Evolutionary conservation across 2,797 vertebrate species (phyloP).

Genomic region (Aeoliscus strigatus): DNA sequence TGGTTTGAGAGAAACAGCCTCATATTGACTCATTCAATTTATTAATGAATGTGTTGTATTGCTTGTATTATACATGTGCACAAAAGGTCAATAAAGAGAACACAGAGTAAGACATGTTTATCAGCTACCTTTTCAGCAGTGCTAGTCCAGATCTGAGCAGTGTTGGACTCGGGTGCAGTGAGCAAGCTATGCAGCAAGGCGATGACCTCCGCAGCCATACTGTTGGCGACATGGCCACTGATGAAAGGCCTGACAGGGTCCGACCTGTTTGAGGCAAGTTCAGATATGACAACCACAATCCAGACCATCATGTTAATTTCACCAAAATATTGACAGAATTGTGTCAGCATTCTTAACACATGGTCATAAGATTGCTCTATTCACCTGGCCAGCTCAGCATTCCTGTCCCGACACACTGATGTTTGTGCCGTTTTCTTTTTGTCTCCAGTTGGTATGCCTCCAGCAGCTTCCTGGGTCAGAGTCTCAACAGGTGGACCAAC

Average conservation of each 20-base stretch:
- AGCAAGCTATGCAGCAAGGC: constrained; percentile 93
- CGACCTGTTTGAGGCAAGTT: constrained; percentile 70
- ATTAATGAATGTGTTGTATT: neutral
- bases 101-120: constrained; percentile 2
- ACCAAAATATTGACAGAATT: neutral
- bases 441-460: constrained; percentile 87
- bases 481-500: constrained; percentile 90
- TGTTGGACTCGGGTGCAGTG: constrained; percentile 94
- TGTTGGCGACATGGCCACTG: constrained; percentile 97
- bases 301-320: neutral
- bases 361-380: neutral
- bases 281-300: constrained; percentile 8
- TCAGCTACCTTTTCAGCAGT: constrained; percentile 89
- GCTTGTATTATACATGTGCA: too few relatives aligned
- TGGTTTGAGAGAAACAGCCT: constrained; percentile 4
- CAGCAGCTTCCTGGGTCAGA: constrained; percentile 78
- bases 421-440: constrained; percentile 97
- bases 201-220: constrained; percentile 98
- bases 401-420: constrained; percentile 91
- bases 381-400: constrained; percentile 91
- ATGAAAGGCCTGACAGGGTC: constrained; percentile 96
- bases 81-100: too few relatives aligned
- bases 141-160: constrained; percentile 97
- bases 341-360: neutral
- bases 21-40: neutral